Base-by-base conservation (phyloP, 2,113 vertebrate species). In the Lonchura striata region DNA sequence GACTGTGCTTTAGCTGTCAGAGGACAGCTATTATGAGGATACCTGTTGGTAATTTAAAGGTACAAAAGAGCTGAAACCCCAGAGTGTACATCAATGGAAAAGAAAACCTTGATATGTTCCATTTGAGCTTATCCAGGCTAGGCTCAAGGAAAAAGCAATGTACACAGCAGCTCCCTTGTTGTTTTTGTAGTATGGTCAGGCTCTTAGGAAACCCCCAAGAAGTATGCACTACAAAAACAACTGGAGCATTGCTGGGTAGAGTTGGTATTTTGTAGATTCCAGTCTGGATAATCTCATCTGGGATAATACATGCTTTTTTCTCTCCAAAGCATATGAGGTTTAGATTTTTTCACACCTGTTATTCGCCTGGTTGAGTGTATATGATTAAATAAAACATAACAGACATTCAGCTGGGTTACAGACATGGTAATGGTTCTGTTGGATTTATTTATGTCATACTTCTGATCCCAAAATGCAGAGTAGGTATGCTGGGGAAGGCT, bases 131-230 rank as follows among this genome's bases (percentile, higher is more conserved):
- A 81, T 71, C 91, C 88, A 94, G 92, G 82, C 88, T 88, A 44
- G 72, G 91, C 81, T 90, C 13, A 71, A 94, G 90, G 88, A 85
- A 63, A 59, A 84, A 82, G 82, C 86, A 91, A 91, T 68, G 88
- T 93, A 92, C 88, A 94, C 92, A 94, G 88, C 82, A 90, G 88
- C 30, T 93, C 68, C 71, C 76, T 91, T 91, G 84, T 94, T 96
- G 72, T 92, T 96, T 97, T 86, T 92, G 90, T 93, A 88, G 87
- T 96, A 93, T 95, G 92, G 94, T 90, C 88, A 95, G 90, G 10
- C 87, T 96, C 72, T 92, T 95, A 94, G 95, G 95, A 96, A 96
- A 96, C 94, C 94, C 94, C 94, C 85, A 81, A 93, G 92, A 96
- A 96, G 31, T 95, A 93, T 96, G 92, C 49, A 5, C 82, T 94